phyloP scores from a whole-genome alignment of 2,113 vertebrate genomes.

The Pygathrix nemaeus region DNA sequence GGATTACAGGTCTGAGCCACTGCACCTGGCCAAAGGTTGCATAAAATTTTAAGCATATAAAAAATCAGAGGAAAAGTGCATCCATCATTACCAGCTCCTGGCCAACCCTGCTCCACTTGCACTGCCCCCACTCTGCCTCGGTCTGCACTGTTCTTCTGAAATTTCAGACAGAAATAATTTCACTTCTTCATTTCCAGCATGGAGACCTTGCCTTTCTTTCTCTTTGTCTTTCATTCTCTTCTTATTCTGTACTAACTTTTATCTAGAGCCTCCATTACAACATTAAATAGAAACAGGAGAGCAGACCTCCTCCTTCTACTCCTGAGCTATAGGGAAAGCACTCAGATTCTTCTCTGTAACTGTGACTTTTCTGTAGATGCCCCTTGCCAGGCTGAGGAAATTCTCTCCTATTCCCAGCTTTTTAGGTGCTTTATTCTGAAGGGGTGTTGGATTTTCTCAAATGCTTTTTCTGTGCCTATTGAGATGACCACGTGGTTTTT shows the following conservation, averaged over 20 bases:
- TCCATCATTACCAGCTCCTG: background rate
- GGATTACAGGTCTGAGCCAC: too few species aligned
- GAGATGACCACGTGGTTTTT: background rate
- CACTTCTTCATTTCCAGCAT: background rate
- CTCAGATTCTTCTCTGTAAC: background rate
- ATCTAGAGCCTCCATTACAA: background rate
- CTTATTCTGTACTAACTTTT: background rate
- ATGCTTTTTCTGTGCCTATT: background rate
- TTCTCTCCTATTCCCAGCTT: background rate
- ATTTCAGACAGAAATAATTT: background rate
- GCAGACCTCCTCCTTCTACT: accelerated
- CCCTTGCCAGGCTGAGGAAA: background rate
- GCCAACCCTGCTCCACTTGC: background rate
- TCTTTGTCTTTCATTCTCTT: background rate
- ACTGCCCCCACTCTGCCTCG: background rate
- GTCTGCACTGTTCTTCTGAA: accelerated
- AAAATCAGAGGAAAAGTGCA: background rate
- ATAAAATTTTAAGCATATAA: background rate
- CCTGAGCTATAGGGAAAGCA: background rate
- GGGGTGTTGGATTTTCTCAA: background rate
- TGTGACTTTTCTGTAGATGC: background rate
- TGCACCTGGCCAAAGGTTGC: too few species aligned
- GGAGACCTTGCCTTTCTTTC: background rate
- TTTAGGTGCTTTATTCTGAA: background rate
- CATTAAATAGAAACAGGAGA: accelerated